Evolutionary conservation across 2,888 invertebrate species (phyloP).

Genomic region (Colostygia pectinataria): DNA sequence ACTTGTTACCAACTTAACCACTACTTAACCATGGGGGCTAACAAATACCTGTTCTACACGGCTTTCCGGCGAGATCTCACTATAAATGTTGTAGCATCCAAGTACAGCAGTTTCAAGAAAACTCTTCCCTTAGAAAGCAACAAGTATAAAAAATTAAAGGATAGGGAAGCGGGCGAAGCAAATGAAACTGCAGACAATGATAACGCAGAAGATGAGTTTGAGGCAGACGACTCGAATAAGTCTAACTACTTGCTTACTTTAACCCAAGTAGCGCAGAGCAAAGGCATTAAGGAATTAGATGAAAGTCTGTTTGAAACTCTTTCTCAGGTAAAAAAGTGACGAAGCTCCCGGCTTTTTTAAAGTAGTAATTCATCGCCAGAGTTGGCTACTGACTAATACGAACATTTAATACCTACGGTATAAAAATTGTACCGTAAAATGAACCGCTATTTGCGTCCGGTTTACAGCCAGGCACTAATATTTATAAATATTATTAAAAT

Average conservation of each 20-base stretch:
- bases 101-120: slow-evolving; percentile 64
- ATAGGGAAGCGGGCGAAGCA: slow-evolving; percentile 26
- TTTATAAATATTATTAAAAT: no score
- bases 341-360: no score
- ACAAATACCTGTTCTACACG: slow-evolving; percentile 84
- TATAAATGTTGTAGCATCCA: slow-evolving; percentile 81
- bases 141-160: slow-evolving; percentile 31
- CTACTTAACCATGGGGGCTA: slow-evolving; percentile 85
- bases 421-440: no score
- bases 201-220: slow-evolving; percentile 44
- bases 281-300: slow-evolving; percentile 42
- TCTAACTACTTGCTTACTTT: slow-evolving; percentile 88
- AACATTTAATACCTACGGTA: no score
- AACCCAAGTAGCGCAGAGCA: slow-evolving; percentile 75
- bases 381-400: no score
- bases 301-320: slow-evolving; percentile 84
- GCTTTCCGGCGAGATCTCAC: slow-evolving; percentile 84
- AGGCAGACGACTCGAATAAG: slow-evolving; percentile 76
- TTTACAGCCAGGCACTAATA: no score
- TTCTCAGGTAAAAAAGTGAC: slow-evolving; percentile 83
- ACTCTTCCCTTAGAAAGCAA: slow-evolving; percentile 38
- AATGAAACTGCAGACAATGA: slow-evolving; percentile 16
- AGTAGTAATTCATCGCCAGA: no score
- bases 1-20: slow-evolving; percentile 92
- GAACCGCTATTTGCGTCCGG: no score